Evolutionary conservation across 2,888 invertebrate species (phyloP).

Genomic region (Coremacera marginata): DNA sequence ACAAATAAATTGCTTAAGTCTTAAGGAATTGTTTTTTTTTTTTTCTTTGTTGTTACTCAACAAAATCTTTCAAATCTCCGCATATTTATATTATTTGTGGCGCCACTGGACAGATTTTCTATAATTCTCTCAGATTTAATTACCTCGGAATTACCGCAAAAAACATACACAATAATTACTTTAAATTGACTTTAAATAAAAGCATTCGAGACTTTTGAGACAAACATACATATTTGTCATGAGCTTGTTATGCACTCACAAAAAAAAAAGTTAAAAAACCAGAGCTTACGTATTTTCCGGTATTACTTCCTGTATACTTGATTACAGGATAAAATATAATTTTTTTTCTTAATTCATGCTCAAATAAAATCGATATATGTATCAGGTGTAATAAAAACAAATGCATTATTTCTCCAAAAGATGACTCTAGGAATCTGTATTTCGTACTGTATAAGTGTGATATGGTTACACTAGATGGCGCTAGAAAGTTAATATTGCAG

Average conservation of each 20-base stretch:
- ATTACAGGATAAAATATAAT: no score
- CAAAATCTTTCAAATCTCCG: neutral
- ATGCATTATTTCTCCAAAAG: no score
- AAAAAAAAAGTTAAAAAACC: neutral
- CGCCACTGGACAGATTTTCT: slow-evolving; percentile 19
- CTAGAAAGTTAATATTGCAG: no score
- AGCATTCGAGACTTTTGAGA: neutral
- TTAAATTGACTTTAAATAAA: neutral
- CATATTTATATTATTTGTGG: slow-evolving; percentile 12
- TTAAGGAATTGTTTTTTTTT: no score
- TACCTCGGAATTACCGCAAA: neutral
- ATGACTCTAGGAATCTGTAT: no score
- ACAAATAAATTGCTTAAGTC: no score
- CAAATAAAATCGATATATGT: no score
- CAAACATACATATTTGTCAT: neutral
- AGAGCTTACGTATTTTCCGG: neutral
- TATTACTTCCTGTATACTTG: no score
- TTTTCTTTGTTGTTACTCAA: neutral
- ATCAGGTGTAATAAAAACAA: no score
- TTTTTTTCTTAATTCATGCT: no score
- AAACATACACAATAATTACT: slow-evolving; percentile 22
- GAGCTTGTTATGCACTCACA: neutral
- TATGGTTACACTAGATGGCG: no score
- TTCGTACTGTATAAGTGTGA: no score
- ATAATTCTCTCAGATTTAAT: slow-evolving; percentile 21